phyloP scores from a whole-genome alignment of 2,888 invertebrate species.

The Coenonympha arcania region DNA sequence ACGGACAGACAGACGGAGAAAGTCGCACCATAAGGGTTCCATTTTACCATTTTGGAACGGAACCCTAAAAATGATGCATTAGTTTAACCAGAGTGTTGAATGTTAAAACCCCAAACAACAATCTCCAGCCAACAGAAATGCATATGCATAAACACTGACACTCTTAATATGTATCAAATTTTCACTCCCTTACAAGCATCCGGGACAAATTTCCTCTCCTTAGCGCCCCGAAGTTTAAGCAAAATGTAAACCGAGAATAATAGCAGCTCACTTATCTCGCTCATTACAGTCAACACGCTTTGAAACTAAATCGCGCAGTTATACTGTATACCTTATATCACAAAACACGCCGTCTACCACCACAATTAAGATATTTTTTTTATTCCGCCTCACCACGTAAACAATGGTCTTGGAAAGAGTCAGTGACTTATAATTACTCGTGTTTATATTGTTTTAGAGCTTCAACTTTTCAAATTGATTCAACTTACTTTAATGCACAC shows the following conservation, averaged over 20 bases:
- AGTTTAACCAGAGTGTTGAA: too few species aligned
- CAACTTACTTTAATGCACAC: too few species aligned
- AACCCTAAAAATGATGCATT: too few species aligned
- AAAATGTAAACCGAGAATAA: slow-evolving; percentile 21
- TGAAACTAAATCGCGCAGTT: slow-evolving; percentile 58
- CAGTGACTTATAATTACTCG: background rate
- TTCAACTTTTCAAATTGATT: too few species aligned
- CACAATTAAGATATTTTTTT: slow-evolving; percentile 65
- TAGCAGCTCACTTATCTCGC: slow-evolving; percentile 43
- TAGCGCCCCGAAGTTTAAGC: slow-evolving; percentile 9
- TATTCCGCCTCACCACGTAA: slow-evolving; percentile 64
- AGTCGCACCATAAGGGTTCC: too few species aligned
- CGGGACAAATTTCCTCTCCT: slow-evolving; percentile 16
- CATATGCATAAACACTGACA: background rate
- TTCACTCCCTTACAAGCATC: slow-evolving; percentile 1
- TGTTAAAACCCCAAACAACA: background rate
- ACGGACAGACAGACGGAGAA: too few species aligned
- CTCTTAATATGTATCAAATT: slow-evolving; percentile 3
- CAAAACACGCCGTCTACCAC: slow-evolving; percentile 58
- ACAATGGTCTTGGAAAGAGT: slow-evolving; percentile 25
- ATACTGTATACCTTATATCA: slow-evolving; percentile 65
- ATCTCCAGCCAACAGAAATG: background rate
- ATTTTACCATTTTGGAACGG: too few species aligned
- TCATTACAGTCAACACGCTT: slow-evolving; percentile 64
- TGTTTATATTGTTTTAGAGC: too few species aligned